A percentile compares a stretch with the other conserved stretches of the same genome.
Evolutionary conservation across 2,888 invertebrate genomes (phyloP).

Genomic region (Achlya flavicornis): DNA sequence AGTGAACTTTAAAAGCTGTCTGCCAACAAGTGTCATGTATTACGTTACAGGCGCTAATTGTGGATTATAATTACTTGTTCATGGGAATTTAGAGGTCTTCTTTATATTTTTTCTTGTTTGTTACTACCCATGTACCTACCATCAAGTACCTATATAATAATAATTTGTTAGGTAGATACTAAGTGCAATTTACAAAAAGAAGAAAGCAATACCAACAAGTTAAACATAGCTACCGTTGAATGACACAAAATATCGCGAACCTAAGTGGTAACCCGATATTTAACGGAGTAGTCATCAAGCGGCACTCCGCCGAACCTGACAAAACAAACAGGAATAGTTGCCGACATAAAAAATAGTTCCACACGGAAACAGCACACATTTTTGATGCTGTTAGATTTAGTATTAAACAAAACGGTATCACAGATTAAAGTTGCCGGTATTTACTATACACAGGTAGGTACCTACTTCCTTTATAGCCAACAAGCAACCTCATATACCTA

Average conservation of each 20-base stretch:
- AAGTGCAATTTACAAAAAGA: not conserved
- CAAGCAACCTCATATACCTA: too few relatives aligned
- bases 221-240: constrained; percentile 25
- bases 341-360: constrained; percentile 49
- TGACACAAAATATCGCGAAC: constrained; percentile 29
- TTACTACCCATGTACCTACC: too few relatives aligned
- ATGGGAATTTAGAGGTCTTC: too few relatives aligned
- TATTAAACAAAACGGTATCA: too few relatives aligned
- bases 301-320: constrained; percentile 64
- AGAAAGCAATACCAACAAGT: constrained; percentile 20
- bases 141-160: too few relatives aligned
- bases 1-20: not conserved
- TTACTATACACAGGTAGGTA: too few relatives aligned
- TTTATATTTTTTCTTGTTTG: too few relatives aligned
- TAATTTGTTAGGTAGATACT: too few relatives aligned
- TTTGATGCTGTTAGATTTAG: not conserved
- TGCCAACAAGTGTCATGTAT: not conserved
- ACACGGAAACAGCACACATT: constrained; percentile 32
- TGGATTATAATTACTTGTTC: not conserved
- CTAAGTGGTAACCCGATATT: constrained; percentile 71
- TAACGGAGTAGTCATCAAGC: constrained; percentile 63
- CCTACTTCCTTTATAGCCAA: too few relatives aligned
- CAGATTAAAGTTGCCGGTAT: too few relatives aligned
- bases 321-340: constrained; percentile 74
- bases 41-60: not conserved